Percentiles rank a stretch among this genome's conserved stretches.
phyloP scores from a whole-genome alignment of 2,888 invertebrate genomes.

The Uropetala carovei region DNA sequence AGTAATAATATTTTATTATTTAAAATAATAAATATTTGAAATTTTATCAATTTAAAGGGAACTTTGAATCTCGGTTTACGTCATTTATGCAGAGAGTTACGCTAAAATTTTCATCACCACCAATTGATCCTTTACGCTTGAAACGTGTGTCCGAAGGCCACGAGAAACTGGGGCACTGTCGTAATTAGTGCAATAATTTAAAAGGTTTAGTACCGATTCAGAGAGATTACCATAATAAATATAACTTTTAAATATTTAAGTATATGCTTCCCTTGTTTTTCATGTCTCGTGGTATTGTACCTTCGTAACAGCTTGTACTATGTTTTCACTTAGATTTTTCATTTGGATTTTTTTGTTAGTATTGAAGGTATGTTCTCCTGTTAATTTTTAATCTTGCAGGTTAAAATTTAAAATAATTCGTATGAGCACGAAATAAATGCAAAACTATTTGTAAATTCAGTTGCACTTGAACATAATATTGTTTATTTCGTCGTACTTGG shows the following conservation, averaged over 20 bases:
- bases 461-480: not conserved
- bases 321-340: slow-evolving; percentile 40
- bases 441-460: not conserved
- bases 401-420: not conserved
- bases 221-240: not conserved
- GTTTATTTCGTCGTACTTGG: not conserved
- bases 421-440: not conserved
- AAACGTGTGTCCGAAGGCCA: slow-evolving; percentile 59
- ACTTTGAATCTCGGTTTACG: not conserved
- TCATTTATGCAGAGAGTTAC: not conserved
- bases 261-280: not conserved
- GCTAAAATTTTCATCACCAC: slow-evolving; percentile 47
- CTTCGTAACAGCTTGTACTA: slow-evolving; percentile 48
- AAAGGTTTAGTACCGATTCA: not conserved
- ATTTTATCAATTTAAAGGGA: not conserved
- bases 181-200: not conserved
- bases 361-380: not conserved
- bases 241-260: not conserved
- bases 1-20: not conserved
- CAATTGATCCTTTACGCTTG: slow-evolving; percentile 59
- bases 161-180: slow-evolving; percentile 43
- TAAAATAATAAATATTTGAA: not conserved
- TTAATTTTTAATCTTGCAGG: not conserved
- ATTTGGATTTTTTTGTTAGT: not conserved
- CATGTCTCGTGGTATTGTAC: not conserved